Evolutionary conservation across 2,797 vertebrate species (phyloP), one percentile per base, ranked within the genome.

Genomic region (Catamblyrhynchus diadema): DNA sequence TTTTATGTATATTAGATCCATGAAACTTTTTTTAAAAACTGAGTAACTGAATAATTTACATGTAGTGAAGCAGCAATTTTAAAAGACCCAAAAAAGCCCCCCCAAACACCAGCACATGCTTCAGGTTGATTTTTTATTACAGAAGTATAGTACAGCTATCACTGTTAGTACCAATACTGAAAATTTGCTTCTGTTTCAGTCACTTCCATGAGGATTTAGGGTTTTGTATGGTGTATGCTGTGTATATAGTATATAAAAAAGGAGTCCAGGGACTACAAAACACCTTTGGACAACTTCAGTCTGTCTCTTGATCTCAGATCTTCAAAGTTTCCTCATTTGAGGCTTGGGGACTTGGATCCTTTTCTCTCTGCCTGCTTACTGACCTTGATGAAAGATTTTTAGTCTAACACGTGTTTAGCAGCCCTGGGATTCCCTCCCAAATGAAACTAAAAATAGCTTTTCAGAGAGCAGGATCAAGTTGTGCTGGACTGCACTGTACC

Each of bases 161-260:
- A 14, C 23, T 78, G 20, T 70, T 75, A 60, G 25, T n/a, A 62
- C 14, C 42, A 59, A 10, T 32, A 37, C 4, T 50, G 45, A 79
- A 88, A 88, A 81, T 25, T 9, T 47, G 42, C 28, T 75, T 70
- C 18, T 4, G 3, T 78, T 83, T 39, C 82, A 66, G 39, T 56
- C 41, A 21, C 28, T 69, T 77, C 33, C 48, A 7, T 16, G 53
- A 50, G 35, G n/a, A 54, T 37, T 83, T 79, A 25, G 0, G 1
- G 16, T n/a, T 88, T 74, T 61, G 32, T 78, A 28, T 16, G 5
- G 0, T 39, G n/a, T 65, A 12, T 0, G 1, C 0, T 1, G 6
- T 42, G 12, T 42, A 21, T 0, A 0, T 25, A 28, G 8, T 23
- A 47, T 41, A 39, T 42, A 61, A 70, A 73, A 81, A 53, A 60